These are phyloP conservation scores for Lasioglossum villosulum DNA, from an alignment of 2,888 invertebrate species.

Conservation along the genomic window DNA sequence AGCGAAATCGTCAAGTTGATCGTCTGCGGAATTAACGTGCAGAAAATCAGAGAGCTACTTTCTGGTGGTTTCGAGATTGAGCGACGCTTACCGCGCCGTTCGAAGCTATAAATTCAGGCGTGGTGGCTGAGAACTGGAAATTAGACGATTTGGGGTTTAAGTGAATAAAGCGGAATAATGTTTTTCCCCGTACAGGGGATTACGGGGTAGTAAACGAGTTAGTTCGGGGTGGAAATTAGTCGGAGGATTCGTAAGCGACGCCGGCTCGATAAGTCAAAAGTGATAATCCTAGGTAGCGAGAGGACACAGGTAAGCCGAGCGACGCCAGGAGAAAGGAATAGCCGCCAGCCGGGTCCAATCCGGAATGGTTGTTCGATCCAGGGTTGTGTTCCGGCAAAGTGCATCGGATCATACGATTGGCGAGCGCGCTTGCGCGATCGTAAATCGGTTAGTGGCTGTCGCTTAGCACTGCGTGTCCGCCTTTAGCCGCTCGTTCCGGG, in stretches of 20 bases:
- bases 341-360: conserved; percentile 43
- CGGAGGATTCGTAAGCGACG: conserved; percentile 13
- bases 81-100: neutral
- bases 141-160: neutral
- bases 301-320: conserved; percentile 42
- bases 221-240: conserved; percentile 7
- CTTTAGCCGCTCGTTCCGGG: conserved; percentile 66
- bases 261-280: conserved; percentile 48
- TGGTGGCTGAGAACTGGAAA: neutral
- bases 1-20: too few relatives aligned
- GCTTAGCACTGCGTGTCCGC: conserved; percentile 68
- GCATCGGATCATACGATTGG: conserved; percentile 55
- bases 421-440: conserved; percentile 69
- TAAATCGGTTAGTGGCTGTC: conserved; percentile 74
- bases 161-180: conserved; percentile 2
- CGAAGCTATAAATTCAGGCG: neutral
- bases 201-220: conserved; percentile 6
- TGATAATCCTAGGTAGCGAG: conserved; percentile 48
- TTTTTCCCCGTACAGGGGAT: neutral
- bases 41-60: too few relatives aligned
- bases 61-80: neutral
- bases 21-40: too few relatives aligned
- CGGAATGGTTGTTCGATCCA: conserved; percentile 47
- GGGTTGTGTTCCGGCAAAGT: conserved; percentile 59
- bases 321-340: conserved; percentile 41